A percentile compares a stretch with the other conserved stretches of the same genome.
Conservation (phyloP, 2,113 vertebrate genomes). For the Aegotheles bennettii region DNA sequence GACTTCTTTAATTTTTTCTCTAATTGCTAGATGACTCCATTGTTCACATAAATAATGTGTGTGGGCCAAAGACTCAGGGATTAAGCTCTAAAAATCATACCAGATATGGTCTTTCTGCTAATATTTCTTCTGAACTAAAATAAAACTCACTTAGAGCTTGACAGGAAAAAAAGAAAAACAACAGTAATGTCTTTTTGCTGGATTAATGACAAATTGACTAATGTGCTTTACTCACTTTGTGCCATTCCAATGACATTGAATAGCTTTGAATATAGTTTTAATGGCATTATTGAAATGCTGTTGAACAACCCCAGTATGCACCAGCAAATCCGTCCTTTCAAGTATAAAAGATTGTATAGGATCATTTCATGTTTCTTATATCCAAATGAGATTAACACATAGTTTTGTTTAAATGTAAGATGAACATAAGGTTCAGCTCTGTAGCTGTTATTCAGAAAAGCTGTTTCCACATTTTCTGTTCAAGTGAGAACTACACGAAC, state of each 20-base stretch:
- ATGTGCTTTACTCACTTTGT: background rate
- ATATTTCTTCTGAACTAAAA: background rate
- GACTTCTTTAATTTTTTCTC: background rate
- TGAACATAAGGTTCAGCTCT: background rate
- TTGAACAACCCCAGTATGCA: background rate
- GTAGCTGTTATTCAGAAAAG: background rate
- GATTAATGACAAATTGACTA: slow-evolving; percentile 43
- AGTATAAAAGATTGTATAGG: background rate
- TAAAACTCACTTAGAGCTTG: background rate
- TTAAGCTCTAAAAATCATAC: background rate
- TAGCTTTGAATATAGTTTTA: slow-evolving; percentile 47
- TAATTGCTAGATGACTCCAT: background rate
- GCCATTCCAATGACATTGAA: background rate
- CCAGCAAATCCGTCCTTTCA: background rate
- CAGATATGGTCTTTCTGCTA: background rate
- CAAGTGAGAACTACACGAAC: background rate
- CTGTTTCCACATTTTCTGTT: background rate
- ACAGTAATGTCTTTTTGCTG: slow-evolving; percentile 9
- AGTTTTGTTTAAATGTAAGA: slow-evolving; percentile 34
- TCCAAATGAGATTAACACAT: background rate
- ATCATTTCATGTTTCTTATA: slow-evolving; percentile 28
- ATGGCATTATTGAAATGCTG: slow-evolving; percentile 27
- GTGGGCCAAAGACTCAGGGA: background rate
- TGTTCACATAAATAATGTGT: background rate
- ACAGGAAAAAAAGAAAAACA: background rate